Evolutionary conservation across 2,797 vertebrate genomes (phyloP).

Genomic region (Liasis olivaceus): DNA sequence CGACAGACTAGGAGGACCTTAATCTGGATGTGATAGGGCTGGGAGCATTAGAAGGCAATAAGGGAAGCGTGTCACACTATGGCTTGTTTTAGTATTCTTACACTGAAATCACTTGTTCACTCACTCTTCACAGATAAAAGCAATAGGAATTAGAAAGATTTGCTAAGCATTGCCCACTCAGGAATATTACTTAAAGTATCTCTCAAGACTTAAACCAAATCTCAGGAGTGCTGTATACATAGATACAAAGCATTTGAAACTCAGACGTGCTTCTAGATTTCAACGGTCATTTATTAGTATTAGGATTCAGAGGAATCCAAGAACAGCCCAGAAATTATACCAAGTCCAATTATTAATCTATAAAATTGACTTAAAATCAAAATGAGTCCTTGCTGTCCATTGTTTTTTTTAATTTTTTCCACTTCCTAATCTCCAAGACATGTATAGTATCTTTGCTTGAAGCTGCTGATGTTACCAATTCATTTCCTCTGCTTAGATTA

Average conservation of each 20-base stretch:
- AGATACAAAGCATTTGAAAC: neutral
- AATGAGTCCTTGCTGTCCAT: neutral
- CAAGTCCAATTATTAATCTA: neutral
- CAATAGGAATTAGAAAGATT: neutral
- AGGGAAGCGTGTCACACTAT: neutral
- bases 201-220: neutral
- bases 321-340: neutral
- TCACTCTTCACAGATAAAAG: neutral
- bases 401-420: neutral
- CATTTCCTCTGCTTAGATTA: neutral
- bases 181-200: no score
- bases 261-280: neutral
- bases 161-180: neutral
- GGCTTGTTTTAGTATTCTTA: neutral
- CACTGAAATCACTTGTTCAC: neutral
- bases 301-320: neutral
- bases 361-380: neutral
- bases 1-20: neutral
- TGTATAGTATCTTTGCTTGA: neutral
- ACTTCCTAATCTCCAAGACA: neutral
- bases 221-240: neutral
- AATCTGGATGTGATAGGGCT: slow-evolving; percentile 2
- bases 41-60: neutral
- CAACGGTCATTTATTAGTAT: accelerated
- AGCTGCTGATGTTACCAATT: neutral